phyloP scores from a whole-genome alignment of 2,888 invertebrate species.

The Chrysolina oricalcia region DNA sequence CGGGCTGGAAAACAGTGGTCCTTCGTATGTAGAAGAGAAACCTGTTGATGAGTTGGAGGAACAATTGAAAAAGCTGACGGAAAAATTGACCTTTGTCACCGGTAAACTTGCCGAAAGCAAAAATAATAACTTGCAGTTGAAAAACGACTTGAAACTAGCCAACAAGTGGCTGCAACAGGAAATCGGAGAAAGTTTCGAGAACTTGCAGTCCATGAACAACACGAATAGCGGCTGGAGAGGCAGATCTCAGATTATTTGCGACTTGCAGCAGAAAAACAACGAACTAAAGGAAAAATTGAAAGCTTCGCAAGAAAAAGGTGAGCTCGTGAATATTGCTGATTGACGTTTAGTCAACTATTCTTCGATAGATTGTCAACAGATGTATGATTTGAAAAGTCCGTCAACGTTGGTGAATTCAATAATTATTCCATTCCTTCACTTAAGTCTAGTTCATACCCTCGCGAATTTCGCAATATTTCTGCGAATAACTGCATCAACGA shows the following conservation, averaged over 20 bases:
- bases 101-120: constrained; percentile 81
- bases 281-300: constrained; percentile 80
- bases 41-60: constrained; percentile 71
- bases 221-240: constrained; percentile 82
- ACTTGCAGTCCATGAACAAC: constrained; percentile 76
- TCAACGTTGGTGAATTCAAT: no score
- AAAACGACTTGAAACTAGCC: constrained; percentile 81
- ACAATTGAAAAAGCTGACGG: constrained; percentile 76
- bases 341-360: no score
- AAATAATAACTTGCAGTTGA: constrained; percentile 80
- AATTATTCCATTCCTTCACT: no score
- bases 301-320: constrained; percentile 60
- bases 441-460: no score
- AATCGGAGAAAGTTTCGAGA: constrained; percentile 81
- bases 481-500: no score
- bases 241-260: constrained; percentile 82
- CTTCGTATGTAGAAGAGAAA: constrained; percentile 36
- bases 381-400: no score
- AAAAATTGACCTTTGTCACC: constrained; percentile 76
- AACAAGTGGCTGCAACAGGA: constrained; percentile 85
- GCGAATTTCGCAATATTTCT: no score
- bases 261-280: constrained; percentile 79
- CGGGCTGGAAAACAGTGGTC: neutral
- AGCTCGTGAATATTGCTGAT: constrained; percentile 18
- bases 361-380: no score